Conservation (phyloP, 1,140 invertebrate species). For the Ditylenchus dipsaci region DNA sequence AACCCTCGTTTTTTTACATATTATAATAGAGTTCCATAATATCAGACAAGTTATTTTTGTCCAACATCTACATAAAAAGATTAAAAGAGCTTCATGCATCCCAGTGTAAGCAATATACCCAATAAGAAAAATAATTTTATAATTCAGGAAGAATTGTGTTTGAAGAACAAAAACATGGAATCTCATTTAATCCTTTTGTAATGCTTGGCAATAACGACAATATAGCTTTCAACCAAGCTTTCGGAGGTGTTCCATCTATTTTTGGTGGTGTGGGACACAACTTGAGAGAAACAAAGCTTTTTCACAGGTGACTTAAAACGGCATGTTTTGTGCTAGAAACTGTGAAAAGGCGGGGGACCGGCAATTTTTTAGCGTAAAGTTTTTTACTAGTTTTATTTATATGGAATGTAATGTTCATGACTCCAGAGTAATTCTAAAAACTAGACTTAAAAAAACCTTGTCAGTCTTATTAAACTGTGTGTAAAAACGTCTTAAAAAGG, state of each 20-base stretch:
- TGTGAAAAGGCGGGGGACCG: no score
- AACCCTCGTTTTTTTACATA: background rate
- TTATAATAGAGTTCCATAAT: background rate
- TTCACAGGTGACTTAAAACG: background rate
- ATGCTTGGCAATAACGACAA: background rate
- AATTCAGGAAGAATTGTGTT: background rate
- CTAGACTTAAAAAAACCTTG: no score
- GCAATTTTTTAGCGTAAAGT: no score
- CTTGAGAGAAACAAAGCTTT: background rate
- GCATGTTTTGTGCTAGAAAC: background rate
- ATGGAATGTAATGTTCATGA: background rate
- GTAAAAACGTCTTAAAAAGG: no score
- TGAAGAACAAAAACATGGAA: background rate
- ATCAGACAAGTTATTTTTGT: background rate
- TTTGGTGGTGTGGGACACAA: background rate
- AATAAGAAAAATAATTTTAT: background rate
- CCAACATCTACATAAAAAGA: no score
- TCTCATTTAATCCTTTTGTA: background rate
- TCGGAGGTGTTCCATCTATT: background rate
- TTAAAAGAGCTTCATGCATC: background rate
- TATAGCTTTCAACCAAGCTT: background rate
- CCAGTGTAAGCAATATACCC: background rate
- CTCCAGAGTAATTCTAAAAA: background rate
- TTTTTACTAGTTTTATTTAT: no score
- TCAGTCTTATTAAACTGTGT: no score